A percentile compares a stretch with the other conserved stretches of the same genome.
phyloP scores from a whole-genome alignment of 2,113 vertebrate species.

The Cebus imitator region DNA sequence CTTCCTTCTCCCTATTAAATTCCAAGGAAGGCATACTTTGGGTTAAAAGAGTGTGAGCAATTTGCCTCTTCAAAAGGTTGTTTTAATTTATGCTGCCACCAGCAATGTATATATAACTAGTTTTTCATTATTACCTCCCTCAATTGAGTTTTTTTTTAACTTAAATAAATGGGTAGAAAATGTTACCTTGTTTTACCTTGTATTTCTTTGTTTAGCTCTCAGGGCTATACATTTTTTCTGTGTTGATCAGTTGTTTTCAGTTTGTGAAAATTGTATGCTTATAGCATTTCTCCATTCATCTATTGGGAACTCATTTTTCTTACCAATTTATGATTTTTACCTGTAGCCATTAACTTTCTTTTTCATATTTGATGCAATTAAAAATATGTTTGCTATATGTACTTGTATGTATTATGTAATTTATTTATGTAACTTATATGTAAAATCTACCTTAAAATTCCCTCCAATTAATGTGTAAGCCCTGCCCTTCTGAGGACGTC shows the following conservation, averaged over 20 bases:
- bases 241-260: neutral
- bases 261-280: slow-evolving; percentile 22
- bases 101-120: slow-evolving; percentile 13
- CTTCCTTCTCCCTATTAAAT: neutral
- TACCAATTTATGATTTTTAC: neutral
- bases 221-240: neutral
- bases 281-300: slow-evolving; percentile 12
- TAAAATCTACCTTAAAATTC: neutral
- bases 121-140: neutral
- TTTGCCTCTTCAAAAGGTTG: slow-evolving; percentile 5
- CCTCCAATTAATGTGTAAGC: neutral
- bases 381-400: neutral
- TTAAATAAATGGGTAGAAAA: slow-evolving; percentile 3
- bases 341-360: slow-evolving; percentile 33
- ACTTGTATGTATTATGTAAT: neutral
- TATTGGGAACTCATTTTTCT: slow-evolving; percentile 23
- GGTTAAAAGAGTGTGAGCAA: neutral
- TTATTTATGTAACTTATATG: neutral
- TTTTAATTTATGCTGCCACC: slow-evolving; percentile 21
- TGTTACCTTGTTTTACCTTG: slow-evolving; percentile 35
- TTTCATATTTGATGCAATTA: neutral
- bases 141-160: neutral
- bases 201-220: neutral
- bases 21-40: neutral
- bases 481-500: neutral